Percentiles rank a stretch among this genome's conserved stretches.
Evolutionary conservation across 2,888 invertebrate species (phyloP).

Genomic region (Parnassius smintheus): DNA sequence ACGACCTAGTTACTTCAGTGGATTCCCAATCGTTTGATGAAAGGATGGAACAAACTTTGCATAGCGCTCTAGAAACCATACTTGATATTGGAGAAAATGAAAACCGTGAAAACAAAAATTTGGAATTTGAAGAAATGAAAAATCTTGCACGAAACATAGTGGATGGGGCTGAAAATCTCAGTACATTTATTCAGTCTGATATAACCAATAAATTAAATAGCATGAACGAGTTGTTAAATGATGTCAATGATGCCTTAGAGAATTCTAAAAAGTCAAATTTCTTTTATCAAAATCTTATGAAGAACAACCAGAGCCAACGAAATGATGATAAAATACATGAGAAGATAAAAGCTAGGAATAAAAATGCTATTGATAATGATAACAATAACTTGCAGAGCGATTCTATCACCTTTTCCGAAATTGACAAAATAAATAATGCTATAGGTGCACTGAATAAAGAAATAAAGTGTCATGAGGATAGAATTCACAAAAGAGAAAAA

Average conservation of each 20-base stretch:
- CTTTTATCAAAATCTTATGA: slow-evolving; percentile 57
- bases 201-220: slow-evolving; percentile 73
- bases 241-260: slow-evolving; percentile 70
- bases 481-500: slow-evolving; percentile 59
- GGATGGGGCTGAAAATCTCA: slow-evolving; percentile 68
- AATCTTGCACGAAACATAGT: slow-evolving; percentile 65
- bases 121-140: slow-evolving; percentile 69
- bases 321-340: slow-evolving; percentile 2
- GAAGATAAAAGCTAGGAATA: slow-evolving; percentile 28
- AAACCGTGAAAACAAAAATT: slow-evolving; percentile 52
- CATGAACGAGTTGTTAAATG: slow-evolving; percentile 72
- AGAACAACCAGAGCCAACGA: slow-evolving; percentile 13
- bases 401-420: slow-evolving; percentile 53
- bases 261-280: slow-evolving; percentile 66
- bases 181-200: slow-evolving; percentile 69
- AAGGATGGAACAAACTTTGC: slow-evolving; percentile 56
- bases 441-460: slow-evolving; percentile 63
- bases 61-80: slow-evolving; percentile 55
- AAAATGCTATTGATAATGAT: slow-evolving; percentile 27
- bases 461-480: slow-evolving; percentile 59
- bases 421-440: slow-evolving; percentile 63
- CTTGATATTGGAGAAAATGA: slow-evolving; percentile 49
- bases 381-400: slow-evolving; percentile 26
- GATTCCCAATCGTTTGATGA: slow-evolving; percentile 45
- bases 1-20: not conserved